Conservation (phyloP, 2,888 invertebrate genomes). For the Sphecodes monilicornis region DNA sequence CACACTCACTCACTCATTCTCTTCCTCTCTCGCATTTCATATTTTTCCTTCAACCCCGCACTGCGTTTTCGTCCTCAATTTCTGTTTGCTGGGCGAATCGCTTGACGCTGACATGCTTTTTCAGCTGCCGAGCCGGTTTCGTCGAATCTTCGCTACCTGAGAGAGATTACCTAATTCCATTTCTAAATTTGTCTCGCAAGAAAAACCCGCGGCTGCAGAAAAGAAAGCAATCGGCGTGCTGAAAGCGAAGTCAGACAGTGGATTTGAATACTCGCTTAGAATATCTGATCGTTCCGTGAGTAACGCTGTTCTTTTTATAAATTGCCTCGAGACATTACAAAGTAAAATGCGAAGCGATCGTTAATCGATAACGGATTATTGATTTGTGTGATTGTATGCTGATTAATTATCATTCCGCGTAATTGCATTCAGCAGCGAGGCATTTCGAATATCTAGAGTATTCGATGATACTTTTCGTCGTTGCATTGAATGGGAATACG, state of each 20-base stretch:
- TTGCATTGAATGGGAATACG: neutral
- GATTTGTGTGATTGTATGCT: neutral
- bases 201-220: neutral
- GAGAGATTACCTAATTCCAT: neutral
- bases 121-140: neutral
- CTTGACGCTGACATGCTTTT: neutral
- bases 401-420: neutral
- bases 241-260: neutral
- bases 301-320: neutral
- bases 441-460: neutral
- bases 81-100: neutral
- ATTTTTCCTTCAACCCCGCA: neutral
- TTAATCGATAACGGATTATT: neutral
- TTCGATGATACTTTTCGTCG: neutral
- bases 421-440: neutral
- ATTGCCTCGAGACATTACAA: neutral
- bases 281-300: neutral
- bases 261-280: neutral
- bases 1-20: too few relatives aligned
- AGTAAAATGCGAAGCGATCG: neutral
- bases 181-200: neutral
- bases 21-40: neutral
- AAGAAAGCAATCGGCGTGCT: neutral
- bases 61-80: slow-evolving; percentile 19
- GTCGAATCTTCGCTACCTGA: slow-evolving; percentile 5